Evolutionary conservation across 1,140 invertebrate species (phyloP), one percentile per base, ranked within the genome.

Genomic region (Heliconius himera): DNA sequence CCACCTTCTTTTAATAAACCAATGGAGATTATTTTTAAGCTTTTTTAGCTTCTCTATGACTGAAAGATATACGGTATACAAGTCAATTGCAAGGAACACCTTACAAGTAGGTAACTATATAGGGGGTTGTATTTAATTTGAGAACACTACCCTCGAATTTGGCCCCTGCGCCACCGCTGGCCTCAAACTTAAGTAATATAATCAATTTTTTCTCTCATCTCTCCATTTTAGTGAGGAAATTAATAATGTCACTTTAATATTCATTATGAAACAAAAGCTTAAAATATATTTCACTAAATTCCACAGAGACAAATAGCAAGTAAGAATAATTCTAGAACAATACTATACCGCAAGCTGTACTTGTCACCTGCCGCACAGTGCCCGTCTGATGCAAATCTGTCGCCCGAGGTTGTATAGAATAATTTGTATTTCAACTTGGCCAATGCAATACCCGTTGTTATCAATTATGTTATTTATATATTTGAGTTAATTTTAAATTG

Each of bases 281-380:
- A 38, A 36, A 72, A 38, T 72, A 72, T 16, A 6, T 13, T 3
- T 38, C 8, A 11, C 26, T 29, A 66, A 66, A 66, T 66, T 29
- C 56, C 56, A 60, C 33, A 9, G 70, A 71, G 33, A 72, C 70
- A 41, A 72, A 72, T 41, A 41, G 36, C 70, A 72, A 74, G 74
- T 74, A 81, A 73, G 83, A 83, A 88, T 83, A 86, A 85, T 88
- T 88, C 83, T 83, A 72, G 56, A 77, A 82, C 82, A 88, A 85
- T 83, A 83, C 82, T 83, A 81, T 80, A 79, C 83, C 86, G 79
- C 84, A 82, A 81, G 83, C 81, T 86, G 83, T 84, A 82, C 76
- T 81, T 81, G 78, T 82, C 81, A 78, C 73, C 80, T 81, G 81
- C 80, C 78, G 73, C 49, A 72, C 71, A 73, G 77, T 70, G 70